A percentile compares a stretch with the other conserved stretches of the same genome.
These are phyloP conservation scores for Mechanitis messenoides DNA, from an alignment of 2,888 invertebrate genomes.

Conservation along the genomic window DNA sequence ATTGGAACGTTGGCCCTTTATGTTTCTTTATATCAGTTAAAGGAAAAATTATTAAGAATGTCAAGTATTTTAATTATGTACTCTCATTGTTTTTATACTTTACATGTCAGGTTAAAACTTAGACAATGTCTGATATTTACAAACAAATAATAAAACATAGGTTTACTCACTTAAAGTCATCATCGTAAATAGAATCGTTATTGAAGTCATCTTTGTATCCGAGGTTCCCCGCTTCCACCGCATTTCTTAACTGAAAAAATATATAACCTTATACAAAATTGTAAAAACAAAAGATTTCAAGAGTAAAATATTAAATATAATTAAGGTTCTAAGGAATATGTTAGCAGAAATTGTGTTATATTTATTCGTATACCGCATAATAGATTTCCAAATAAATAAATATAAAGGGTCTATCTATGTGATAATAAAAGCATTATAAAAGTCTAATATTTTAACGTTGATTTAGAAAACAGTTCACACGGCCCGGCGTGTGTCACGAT, in stretches of 20 bases:
- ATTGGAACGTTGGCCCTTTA: neutral
- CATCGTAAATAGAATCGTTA: slow-evolving; percentile 37
- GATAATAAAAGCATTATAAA: neutral
- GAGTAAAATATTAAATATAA: too few species aligned
- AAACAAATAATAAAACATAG: neutral
- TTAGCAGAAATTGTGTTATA: too few species aligned
- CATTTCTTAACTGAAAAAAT: slow-evolving; percentile 51
- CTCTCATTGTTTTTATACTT: too few species aligned
- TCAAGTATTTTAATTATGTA: too few species aligned
- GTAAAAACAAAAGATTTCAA: too few species aligned
- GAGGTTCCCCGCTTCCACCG: slow-evolving; percentile 49
- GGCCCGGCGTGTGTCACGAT: slow-evolving; percentile 7
- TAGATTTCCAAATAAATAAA: too few species aligned
- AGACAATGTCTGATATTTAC: too few species aligned
- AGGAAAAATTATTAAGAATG: neutral
- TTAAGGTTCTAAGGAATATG: too few species aligned
- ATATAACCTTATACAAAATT: neutral
- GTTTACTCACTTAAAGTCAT: slow-evolving; percentile 46
- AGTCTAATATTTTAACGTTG: neutral
- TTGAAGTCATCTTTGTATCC: slow-evolving; percentile 40
- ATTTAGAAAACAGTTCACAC: slow-evolving; percentile 9
- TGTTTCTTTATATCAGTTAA: neutral
- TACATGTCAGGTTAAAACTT: too few species aligned
- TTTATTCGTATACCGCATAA: too few species aligned
- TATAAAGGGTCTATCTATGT: too few species aligned